phyloP scores from a whole-genome alignment of 2,113 vertebrate species.

The Condylura cristata region DNA sequence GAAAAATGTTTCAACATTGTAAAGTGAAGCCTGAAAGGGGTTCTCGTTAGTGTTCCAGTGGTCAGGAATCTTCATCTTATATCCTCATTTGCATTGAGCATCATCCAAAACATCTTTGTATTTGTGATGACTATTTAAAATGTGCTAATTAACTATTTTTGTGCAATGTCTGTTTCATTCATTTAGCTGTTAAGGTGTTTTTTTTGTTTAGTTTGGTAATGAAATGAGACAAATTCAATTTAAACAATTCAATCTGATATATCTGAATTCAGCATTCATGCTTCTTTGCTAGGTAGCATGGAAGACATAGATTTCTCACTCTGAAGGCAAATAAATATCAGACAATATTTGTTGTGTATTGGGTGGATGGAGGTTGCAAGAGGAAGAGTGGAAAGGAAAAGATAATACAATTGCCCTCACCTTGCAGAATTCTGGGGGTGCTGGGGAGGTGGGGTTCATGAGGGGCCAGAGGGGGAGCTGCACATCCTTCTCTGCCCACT shows the following conservation, averaged over 20 bases:
- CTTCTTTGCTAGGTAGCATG: not conserved
- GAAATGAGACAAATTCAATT: not conserved
- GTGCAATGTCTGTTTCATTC: not conserved
- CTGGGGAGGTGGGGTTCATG: not conserved
- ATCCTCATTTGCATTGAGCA: not conserved
- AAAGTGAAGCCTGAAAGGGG: not conserved
- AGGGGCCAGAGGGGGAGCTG: not conserved
- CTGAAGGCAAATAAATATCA: not conserved
- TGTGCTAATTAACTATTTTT: not conserved
- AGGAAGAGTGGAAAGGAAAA: not conserved
- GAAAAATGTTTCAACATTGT: slow-evolving; percentile 16
- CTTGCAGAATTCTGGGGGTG: not conserved
- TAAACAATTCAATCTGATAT: not conserved
- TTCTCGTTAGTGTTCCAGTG: not conserved
- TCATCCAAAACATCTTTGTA: not conserved
- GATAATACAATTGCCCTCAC: not conserved
- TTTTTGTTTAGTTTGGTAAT: slow-evolving; percentile 35
- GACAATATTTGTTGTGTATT: not conserved
- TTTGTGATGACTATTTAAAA: slow-evolving; percentile 9
- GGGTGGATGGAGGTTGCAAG: not conserved
- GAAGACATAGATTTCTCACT: not conserved
- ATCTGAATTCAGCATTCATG: not conserved
- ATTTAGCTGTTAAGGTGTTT: not conserved
- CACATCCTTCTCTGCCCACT: no score
- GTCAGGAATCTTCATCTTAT: not conserved